A percentile compares a stretch with the other conserved stretches of the same genome.
Conservation (phyloP, 1,140 invertebrate species). For the Atta texana region DNA sequence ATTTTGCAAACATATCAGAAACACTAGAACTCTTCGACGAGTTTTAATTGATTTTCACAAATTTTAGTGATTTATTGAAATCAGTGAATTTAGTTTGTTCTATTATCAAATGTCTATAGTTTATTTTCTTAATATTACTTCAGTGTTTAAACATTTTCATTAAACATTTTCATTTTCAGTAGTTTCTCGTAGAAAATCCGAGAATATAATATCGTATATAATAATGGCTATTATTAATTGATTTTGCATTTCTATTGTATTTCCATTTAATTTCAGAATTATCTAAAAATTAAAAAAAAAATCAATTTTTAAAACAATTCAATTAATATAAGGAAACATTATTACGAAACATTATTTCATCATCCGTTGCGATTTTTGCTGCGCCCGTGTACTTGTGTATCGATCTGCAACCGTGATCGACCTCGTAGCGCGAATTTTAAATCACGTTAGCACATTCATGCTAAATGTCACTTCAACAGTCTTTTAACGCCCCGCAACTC, state of each 20-base stretch:
- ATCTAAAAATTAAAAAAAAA: not conserved
- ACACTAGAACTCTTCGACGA: too few relatives aligned
- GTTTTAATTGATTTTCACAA: not conserved
- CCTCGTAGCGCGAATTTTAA: slow-evolving; percentile 50
- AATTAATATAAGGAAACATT: not conserved
- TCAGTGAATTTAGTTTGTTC: too few relatives aligned
- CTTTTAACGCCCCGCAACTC: slow-evolving; percentile 68
- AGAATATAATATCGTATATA: not conserved
- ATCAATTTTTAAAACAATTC: not conserved
- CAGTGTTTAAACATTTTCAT: not conserved
- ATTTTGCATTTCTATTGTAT: not conserved
- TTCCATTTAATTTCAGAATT: not conserved
- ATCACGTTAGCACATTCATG: not conserved
- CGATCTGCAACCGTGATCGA: not conserved
- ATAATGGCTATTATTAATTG: not conserved
- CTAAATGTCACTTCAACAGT: slow-evolving; percentile 55
- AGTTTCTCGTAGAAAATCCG: not conserved
- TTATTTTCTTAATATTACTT: not conserved
- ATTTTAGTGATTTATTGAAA: not conserved
- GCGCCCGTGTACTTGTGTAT: not conserved
- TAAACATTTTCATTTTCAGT: not conserved
- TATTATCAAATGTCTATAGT: not conserved
- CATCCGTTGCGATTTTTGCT: not conserved
- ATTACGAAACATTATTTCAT: not conserved
- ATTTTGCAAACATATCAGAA: too few relatives aligned